phyloP scores from a whole-genome alignment of 1,140 invertebrate species.

The Cyrtorhinus lividipennis region DNA sequence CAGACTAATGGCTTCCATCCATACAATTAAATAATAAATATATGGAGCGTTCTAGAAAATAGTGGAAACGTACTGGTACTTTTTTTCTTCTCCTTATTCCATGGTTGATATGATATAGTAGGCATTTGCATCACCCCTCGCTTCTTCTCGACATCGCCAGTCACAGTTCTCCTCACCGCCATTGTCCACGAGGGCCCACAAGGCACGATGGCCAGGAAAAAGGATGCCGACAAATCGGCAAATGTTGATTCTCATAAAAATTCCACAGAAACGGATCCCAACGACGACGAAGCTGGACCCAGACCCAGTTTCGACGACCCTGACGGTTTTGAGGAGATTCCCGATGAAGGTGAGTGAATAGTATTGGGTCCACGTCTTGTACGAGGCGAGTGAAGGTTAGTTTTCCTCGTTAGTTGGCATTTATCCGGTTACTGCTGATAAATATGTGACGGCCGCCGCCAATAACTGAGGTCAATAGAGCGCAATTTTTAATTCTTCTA shows the following conservation, averaged over 20 bases:
- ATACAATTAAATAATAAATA: no score
- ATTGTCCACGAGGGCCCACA: slow-evolving; percentile 19
- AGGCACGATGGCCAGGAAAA: slow-evolving; percentile 79
- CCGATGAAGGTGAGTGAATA: slow-evolving; percentile 68
- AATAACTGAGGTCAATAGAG: no score
- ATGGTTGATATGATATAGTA: no score
- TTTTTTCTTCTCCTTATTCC: no score
- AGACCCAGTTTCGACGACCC: slow-evolving; percentile 92
- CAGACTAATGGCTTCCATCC: no score
- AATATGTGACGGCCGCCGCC: not conserved
- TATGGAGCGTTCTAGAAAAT: no score
- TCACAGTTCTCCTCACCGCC: slow-evolving; percentile 12
- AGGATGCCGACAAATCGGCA: slow-evolving; percentile 53
- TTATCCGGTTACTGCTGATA: not conserved
- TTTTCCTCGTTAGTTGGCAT: not conserved
- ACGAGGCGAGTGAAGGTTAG: not conserved
- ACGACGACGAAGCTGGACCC: slow-evolving; percentile 69
- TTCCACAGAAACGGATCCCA: slow-evolving; percentile 48
- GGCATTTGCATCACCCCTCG: no score
- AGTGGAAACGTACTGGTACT: no score
- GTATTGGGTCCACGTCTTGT: no score
- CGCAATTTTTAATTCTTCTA: no score
- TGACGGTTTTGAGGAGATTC: slow-evolving; percentile 78
- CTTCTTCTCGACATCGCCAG: no score
- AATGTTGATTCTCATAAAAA: slow-evolving; percentile 41